Conservation (phyloP, 2,888 invertebrate genomes). For the Saturnia japonica region DNA sequence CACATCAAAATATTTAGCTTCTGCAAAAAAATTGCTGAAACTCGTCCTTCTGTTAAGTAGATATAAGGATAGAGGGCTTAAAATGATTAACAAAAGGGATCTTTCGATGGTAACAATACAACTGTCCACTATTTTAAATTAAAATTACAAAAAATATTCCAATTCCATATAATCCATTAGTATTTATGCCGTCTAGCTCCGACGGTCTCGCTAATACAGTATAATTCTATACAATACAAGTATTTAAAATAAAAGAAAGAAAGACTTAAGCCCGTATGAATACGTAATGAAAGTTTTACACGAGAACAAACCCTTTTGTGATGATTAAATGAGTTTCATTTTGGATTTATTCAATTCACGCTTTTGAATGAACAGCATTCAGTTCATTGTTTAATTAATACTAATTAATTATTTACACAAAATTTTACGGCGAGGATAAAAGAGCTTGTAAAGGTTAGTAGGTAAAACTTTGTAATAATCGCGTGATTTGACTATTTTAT, state of each 20-base stretch:
- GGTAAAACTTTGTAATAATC: not conserved
- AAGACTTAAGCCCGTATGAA: not conserved
- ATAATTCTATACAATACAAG: not conserved
- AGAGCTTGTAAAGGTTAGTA: not conserved
- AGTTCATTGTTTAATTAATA: not conserved
- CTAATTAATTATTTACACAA: not conserved
- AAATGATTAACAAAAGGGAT: no score
- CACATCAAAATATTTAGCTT: no score
- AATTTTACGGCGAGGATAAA: not conserved
- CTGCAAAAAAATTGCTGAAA: no score
- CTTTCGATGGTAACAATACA: not conserved
- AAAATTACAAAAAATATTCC: not conserved
- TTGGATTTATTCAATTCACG: not conserved
- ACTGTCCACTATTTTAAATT: not conserved
- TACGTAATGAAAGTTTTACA: not conserved
- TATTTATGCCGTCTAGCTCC: not conserved
- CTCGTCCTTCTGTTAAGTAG: no score
- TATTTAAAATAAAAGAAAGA: not conserved
- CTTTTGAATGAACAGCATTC: not conserved
- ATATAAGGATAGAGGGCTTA: no score
- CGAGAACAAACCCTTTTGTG: slow-evolving; percentile 2
- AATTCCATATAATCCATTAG: not conserved
- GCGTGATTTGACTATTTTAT: not conserved
- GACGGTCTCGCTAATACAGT: not conserved
- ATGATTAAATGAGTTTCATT: not conserved